A percentile compares a stretch with the other conserved stretches of the same genome.
Evolutionary conservation across 1,140 invertebrate species (phyloP).

Genomic region (Chelonus insularis): DNA sequence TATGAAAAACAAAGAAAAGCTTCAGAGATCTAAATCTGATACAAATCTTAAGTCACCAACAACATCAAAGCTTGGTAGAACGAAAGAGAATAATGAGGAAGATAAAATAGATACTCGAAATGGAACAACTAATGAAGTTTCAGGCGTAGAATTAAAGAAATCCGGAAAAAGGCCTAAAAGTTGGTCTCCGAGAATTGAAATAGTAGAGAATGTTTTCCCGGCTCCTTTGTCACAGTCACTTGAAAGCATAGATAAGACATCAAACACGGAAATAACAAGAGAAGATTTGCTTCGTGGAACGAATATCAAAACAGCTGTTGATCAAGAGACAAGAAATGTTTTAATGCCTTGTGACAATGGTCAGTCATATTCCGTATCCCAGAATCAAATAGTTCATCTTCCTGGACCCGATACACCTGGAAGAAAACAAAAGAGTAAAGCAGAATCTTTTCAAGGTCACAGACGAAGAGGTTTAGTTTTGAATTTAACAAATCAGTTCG

Average conservation of each 20-base stretch:
- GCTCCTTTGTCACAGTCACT: slow-evolving; percentile 58
- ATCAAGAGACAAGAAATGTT: slow-evolving; percentile 70
- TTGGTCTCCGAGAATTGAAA: slow-evolving; percentile 77
- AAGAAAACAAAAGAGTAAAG: slow-evolving; percentile 62
- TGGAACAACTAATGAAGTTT: slow-evolving; percentile 39
- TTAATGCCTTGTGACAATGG: slow-evolving; percentile 82
- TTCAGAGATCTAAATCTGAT: slow-evolving; percentile 90
- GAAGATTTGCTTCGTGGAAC: slow-evolving; percentile 51
- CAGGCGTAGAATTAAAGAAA: slow-evolving; percentile 48
- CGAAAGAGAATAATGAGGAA: slow-evolving; percentile 47
- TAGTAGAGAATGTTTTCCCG: slow-evolving; percentile 63
- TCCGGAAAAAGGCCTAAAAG: slow-evolving; percentile 70
- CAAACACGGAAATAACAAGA: slow-evolving; percentile 49
- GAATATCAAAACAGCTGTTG: slow-evolving; percentile 38
- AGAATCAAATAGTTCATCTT: slow-evolving; percentile 83
- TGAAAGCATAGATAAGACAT: slow-evolving; percentile 58
- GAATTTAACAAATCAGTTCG: slow-evolving; percentile 67
- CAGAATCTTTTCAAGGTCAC: slow-evolving; percentile 66
- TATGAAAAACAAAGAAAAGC: slow-evolving; percentile 92
- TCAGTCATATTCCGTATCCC: slow-evolving; percentile 83
- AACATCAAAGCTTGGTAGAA: slow-evolving; percentile 48
- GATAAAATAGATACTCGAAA: slow-evolving; percentile 34
- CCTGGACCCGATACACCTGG: slow-evolving; percentile 50
- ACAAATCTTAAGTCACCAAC: slow-evolving; percentile 82
- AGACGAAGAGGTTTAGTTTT: slow-evolving; percentile 65